Percentiles rank a stretch among this genome's conserved stretches.
Conservation (phyloP, 2,888 invertebrate species). For the Drosophila barbarae region DNA sequence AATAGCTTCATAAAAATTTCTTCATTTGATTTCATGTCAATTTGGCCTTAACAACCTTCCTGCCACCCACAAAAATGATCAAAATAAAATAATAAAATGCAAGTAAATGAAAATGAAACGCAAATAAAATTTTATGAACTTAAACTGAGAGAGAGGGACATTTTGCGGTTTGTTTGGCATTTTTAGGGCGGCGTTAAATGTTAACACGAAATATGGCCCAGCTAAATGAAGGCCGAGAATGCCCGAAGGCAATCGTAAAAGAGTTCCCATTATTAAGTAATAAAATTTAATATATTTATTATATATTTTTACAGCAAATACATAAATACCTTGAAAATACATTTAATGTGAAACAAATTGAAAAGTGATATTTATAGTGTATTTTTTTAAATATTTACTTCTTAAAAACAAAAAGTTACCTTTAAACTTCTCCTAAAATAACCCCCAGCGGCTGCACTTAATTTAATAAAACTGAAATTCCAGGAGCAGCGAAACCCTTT, state of each 20-base stretch:
- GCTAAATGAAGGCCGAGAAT: conserved; percentile 1
- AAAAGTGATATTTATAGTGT: neutral
- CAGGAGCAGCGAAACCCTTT: neutral
- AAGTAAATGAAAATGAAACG: conserved; percentile 69
- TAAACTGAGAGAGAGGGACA: conserved; percentile 8
- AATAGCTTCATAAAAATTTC: conserved; percentile 57
- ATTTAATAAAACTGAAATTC: conserved; percentile 5
- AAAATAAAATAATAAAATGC: conserved; percentile 69
- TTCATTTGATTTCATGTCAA: conserved; percentile 69
- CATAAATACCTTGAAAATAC: neutral
- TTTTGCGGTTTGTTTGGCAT: conserved; percentile 16
- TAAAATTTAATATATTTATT: conserved; percentile 1
- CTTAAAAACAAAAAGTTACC: too few species aligned
- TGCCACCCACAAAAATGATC: conserved; percentile 43
- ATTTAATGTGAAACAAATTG: neutral
- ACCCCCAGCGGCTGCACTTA: neutral
- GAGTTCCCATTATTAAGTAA: conserved; percentile 7
- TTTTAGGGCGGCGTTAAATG: conserved; percentile 66
- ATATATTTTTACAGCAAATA: neutral
- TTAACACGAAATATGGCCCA: conserved; percentile 58
- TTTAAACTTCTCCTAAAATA: neutral
- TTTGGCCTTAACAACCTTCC: conserved; percentile 42
- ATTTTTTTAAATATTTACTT: neutral
- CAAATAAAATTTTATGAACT: conserved; percentile 72
- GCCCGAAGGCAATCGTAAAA: conserved; percentile 11